Evolutionary conservation across 2,797 vertebrate genomes (phyloP), one percentile per base, ranked within the genome.

Genomic region (Novumbra hubbsi): DNA sequence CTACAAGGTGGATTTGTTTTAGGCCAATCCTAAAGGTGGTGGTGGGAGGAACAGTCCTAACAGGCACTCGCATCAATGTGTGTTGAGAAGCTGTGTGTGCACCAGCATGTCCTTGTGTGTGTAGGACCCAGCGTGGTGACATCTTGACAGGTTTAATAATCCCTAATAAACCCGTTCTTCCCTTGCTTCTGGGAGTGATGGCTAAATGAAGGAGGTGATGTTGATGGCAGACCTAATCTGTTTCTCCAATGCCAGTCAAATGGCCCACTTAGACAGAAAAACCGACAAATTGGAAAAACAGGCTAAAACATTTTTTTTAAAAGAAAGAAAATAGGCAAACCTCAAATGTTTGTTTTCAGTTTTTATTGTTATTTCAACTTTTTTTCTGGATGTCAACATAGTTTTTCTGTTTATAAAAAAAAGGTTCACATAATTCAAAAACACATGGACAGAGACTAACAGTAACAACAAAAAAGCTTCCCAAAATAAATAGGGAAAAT

Each of bases 401-500:
- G 55, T 68, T 84, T 88, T 84, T 63, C 60, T 82, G 52, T 66
- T 84, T 87, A 79, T 91, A 92, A 86, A 92, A 90, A 92, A 90
- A 93, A 87, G 70, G 69, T 88, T 89, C 87, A 89, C 82, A 77
- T 67, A 85, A 80, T 86, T 52, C 65, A 81, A 87, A 74, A 73
- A 68, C 19, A 85, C 6, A 77, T 75, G 15, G 11, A 75, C 55
- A 41, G 77, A 75, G 19, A 86, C 74, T 69, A n/a, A 76, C 27
- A 84, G 80, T 73, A 90, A 85, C 85, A 87, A 80, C 87, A 87
- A 90, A 52, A 70, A 62, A 82, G 83, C 83, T 92, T 96, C 95
- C 95, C 96, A 94, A 91, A 95, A 93, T 92, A 94, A 98, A 96
- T 88, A 95, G 95, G 95, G 96, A 95, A 93, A 91, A 91, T 78